Conservation (phyloP, 2,888 invertebrate species). For the Beris chalybata region DNA sequence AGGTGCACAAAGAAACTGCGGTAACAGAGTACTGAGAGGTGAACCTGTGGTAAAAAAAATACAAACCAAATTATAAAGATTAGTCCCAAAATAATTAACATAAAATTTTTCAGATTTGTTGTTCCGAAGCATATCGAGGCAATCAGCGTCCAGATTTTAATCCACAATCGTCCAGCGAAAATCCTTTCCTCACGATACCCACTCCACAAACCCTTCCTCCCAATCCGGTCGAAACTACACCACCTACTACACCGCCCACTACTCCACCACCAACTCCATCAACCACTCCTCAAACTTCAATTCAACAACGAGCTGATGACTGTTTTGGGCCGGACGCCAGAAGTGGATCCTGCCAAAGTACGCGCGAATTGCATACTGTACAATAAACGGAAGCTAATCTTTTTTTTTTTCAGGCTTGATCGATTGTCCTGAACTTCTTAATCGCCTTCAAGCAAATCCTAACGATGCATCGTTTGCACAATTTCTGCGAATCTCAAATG, state of each 20-base stretch:
- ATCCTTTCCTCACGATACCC: slow-evolving; percentile 17
- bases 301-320: slow-evolving; percentile 39
- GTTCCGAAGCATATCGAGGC: slow-evolving; percentile 29
- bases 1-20: slow-evolving; percentile 49
- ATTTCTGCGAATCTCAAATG: slow-evolving; percentile 47
- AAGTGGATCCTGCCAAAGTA: slow-evolving; percentile 38
- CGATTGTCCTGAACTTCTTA: slow-evolving; percentile 44
- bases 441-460: slow-evolving; percentile 43
- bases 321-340: slow-evolving; percentile 45
- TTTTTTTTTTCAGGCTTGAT: slow-evolving; percentile 42
- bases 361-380: not conserved
- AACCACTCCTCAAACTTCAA: slow-evolving; percentile 41
- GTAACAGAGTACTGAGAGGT: slow-evolving; percentile 47
- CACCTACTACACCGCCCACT: slow-evolving; percentile 6
- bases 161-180: slow-evolving; percentile 3
- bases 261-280: slow-evolving; percentile 42
- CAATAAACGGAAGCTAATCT: not conserved
- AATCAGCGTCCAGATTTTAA: slow-evolving; percentile 10
- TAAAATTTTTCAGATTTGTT: slow-evolving; percentile 37
- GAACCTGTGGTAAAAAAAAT: slow-evolving; percentile 50
- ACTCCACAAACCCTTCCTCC: slow-evolving; percentile 15
- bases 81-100: not conserved
- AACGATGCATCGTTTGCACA: slow-evolving; percentile 45
- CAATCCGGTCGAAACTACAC: slow-evolving; percentile 1
- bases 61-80: slow-evolving; percentile 4